phyloP scores from a whole-genome alignment of 2,113 vertebrate species.

The Conger conger region DNA sequence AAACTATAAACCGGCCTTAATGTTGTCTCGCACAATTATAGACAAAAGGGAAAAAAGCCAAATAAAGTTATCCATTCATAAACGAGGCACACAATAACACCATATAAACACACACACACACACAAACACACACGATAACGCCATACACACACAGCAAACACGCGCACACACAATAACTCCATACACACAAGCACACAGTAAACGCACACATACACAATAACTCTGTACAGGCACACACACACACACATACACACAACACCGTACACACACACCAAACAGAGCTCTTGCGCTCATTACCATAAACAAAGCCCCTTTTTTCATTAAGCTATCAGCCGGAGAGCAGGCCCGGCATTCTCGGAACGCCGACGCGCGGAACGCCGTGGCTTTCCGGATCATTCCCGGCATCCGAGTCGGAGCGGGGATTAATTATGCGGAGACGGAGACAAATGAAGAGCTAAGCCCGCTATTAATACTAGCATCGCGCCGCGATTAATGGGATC shows the following conservation, averaged over 20 bases:
- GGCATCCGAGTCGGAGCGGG: conserved; percentile 51
- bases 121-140: no score
- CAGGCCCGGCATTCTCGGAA: conserved; percentile 42
- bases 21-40: no score
- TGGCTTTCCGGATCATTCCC: conserved; percentile 57
- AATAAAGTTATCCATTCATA: no score
- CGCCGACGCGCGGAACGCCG: conserved; percentile 49
- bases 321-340: conserved; percentile 17
- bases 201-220: no score
- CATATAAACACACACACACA: no score
- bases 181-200: no score
- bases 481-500: conserved; percentile 75
- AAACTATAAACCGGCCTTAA: no score
- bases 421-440: conserved; percentile 72
- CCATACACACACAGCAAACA: no score
- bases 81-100: no score
- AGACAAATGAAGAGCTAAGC: conserved; percentile 74
- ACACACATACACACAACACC: not conserved
- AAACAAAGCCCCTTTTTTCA: conserved; percentile 23
- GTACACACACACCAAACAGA: not conserved
- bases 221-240: no score
- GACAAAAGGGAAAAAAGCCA: no score
- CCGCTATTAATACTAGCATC: conserved; percentile 76
- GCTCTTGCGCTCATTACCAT: not conserved
- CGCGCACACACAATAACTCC: no score